Evolutionary conservation across 2,797 vertebrate species (phyloP).

Genomic region (Phyllotis vaccarum): DNA sequence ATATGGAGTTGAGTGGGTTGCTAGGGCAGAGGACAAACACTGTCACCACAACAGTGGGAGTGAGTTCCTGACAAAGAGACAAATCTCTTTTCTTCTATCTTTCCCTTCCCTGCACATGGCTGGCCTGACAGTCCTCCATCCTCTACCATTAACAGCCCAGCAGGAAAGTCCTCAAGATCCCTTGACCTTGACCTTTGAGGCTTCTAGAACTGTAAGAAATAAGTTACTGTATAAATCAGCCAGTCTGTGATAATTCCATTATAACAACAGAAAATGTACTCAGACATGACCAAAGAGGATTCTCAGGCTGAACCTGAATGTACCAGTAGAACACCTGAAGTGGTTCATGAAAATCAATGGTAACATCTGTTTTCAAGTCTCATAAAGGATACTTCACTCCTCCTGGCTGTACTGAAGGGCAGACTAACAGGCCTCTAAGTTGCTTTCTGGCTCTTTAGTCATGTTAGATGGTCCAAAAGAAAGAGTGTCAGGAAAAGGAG

Average conservation of each 20-base stretch:
- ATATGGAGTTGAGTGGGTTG: background rate
- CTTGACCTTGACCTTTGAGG: constrained; percentile 11
- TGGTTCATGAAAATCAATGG: constrained; percentile 29
- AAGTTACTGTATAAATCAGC: background rate
- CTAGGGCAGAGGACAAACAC: background rate
- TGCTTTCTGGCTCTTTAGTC: background rate
- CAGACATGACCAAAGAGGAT: constrained; percentile 56
- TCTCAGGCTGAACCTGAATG: constrained; percentile 41
- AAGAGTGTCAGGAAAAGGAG: background rate
- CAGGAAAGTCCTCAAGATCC: background rate
- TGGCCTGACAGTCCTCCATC: background rate
- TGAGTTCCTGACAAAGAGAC: background rate
- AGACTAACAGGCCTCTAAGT: background rate
- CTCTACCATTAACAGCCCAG: background rate
- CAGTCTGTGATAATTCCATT: constrained; percentile 25
- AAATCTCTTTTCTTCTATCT: too few relatives aligned
- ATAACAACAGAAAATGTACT: background rate
- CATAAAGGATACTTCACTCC: background rate
- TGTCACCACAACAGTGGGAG: background rate
- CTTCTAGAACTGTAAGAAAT: background rate
- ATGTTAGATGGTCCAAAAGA: background rate
- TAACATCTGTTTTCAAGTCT: constrained; percentile 17
- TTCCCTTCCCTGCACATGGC: background rate
- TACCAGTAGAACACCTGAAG: constrained; percentile 6
- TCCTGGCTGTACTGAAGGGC: background rate